These are phyloP conservation scores for Ophthalmolycus amberensis DNA, from an alignment of 2,113 vertebrate species.

Conservation along the genomic window DNA sequence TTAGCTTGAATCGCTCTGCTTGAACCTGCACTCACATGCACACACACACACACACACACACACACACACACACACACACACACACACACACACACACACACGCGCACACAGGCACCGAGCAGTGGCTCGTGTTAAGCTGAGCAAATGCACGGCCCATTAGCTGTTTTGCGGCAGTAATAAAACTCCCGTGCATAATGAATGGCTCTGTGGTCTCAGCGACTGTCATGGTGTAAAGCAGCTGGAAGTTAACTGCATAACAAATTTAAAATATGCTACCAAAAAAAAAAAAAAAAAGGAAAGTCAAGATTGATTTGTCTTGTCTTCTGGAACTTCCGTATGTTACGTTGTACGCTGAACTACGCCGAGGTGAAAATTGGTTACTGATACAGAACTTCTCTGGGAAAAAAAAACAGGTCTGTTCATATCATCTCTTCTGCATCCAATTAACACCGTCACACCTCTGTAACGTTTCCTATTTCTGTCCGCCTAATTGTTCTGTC, in stretches of 20 bases:
- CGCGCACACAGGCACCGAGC: neutral
- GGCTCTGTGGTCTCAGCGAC: conserved; percentile 46
- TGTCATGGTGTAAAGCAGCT: conserved; percentile 58
- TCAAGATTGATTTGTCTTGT: conserved; percentile 37
- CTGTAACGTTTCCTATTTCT: conserved; percentile 48
- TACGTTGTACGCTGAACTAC: conserved; percentile 13
- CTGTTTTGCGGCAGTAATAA: conserved; percentile 71
- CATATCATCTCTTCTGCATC: conserved; percentile 25
- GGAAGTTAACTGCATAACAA: conserved; percentile 62
- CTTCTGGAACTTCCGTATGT: conserved; percentile 3
- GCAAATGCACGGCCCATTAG: conserved; percentile 67
- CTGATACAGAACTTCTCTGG: conserved; percentile 25
- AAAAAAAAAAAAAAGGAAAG: neutral
- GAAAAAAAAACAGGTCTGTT: neutral
- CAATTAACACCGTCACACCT: conserved; percentile 65
- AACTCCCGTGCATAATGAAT: conserved; percentile 71
- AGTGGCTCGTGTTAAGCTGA: conserved; percentile 53
- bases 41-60: neutral
- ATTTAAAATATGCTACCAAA: conserved; percentile 27
- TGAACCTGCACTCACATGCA: neutral
- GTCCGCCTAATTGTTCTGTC: conserved; percentile 52
- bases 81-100: no score
- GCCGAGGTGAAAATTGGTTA: conserved; percentile 64
- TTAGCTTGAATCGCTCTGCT: neutral
- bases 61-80: no score